Evolutionary conservation across 1,140 invertebrate genomes (phyloP).

Genomic region (Macrocentrus cingulum): DNA sequence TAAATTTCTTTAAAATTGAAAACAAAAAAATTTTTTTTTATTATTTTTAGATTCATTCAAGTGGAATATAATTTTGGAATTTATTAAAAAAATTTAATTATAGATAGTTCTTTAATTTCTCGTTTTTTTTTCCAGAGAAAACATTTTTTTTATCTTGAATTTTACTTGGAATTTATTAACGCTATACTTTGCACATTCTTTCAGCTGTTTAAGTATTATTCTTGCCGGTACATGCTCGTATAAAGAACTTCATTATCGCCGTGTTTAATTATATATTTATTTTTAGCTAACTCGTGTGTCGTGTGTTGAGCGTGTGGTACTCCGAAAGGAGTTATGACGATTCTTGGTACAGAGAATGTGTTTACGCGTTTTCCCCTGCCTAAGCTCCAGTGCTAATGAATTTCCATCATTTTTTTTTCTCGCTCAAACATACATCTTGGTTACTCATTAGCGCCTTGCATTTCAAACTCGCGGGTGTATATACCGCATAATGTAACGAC

Average conservation of each 20-base stretch:
- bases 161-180: too few relatives aligned
- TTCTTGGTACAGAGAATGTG: conserved; percentile 44
- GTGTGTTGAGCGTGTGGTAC: conserved; percentile 28
- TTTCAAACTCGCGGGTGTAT: conserved; percentile 32
- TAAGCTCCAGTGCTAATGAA: conserved; percentile 47
- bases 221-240: conserved; percentile 28
- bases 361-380: conserved; percentile 18
- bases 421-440: conserved; percentile 23
- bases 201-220: too few relatives aligned
- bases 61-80: too few relatives aligned
- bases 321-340: conserved; percentile 50
- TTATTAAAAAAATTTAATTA: too few relatives aligned
- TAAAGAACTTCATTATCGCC: conserved; percentile 54
- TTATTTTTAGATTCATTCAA: too few relatives aligned
- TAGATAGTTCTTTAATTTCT: too few relatives aligned
- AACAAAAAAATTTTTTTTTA: too few relatives aligned
- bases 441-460: conserved; percentile 52
- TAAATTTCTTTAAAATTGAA: too few relatives aligned
- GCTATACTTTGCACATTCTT: conserved; percentile 21
- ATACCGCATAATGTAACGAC: not conserved
- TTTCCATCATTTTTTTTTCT: conserved; percentile 51
- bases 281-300: conserved; percentile 38
- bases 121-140: too few relatives aligned
- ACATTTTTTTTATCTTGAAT: too few relatives aligned
- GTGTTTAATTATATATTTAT: conserved; percentile 57